Evolutionary conservation across 1,140 invertebrate species (phyloP).

Genomic region (Planococcus citri): DNA sequence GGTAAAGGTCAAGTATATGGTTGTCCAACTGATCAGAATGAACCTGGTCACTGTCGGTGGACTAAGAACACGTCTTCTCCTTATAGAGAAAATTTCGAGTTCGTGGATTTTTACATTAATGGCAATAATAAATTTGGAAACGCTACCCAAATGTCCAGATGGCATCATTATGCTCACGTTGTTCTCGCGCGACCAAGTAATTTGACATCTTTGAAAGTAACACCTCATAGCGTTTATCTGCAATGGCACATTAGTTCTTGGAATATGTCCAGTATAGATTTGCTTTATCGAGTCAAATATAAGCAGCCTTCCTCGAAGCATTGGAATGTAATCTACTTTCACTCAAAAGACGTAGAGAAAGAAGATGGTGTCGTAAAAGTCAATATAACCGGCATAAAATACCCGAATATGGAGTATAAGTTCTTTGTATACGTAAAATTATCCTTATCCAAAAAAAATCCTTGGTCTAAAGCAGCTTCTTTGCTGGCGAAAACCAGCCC

Average conservation of each 20-base stretch:
- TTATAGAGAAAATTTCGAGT: conserved; percentile 45
- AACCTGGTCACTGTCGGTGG: too few species aligned
- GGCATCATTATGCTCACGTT: conserved; percentile 49
- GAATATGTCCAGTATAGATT: conserved; percentile 41
- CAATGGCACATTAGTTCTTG: conserved; percentile 47
- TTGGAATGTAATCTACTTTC: conserved; percentile 37
- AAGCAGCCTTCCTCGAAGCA: conserved; percentile 41
- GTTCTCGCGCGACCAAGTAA: conserved; percentile 29
- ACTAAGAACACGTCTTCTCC: conserved; percentile 39
- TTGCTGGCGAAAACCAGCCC: conserved; percentile 44
- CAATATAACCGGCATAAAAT: conserved; percentile 45
- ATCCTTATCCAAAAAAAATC: too few species aligned
- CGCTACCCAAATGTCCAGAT: conserved; percentile 36
- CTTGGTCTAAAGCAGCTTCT: conserved; percentile 48
- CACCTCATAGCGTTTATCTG: conserved; percentile 43
- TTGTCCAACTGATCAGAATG: too few species aligned
- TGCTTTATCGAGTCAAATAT: conserved; percentile 47
- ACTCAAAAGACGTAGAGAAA: too few species aligned
- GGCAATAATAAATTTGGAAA: conserved; percentile 43
- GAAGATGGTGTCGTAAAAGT: conserved; percentile 27
- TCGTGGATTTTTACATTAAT: conserved; percentile 41
- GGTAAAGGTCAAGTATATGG: conserved; percentile 19
- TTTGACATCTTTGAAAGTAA: conserved; percentile 41
- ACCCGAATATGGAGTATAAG: conserved; percentile 52
- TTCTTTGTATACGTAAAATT: conserved; percentile 48